A percentile compares a stretch with the other conserved stretches of the same genome.
These are phyloP conservation scores for Ischnura elegans DNA, from an alignment of 2,888 invertebrate species.

Conservation along the genomic window DNA sequence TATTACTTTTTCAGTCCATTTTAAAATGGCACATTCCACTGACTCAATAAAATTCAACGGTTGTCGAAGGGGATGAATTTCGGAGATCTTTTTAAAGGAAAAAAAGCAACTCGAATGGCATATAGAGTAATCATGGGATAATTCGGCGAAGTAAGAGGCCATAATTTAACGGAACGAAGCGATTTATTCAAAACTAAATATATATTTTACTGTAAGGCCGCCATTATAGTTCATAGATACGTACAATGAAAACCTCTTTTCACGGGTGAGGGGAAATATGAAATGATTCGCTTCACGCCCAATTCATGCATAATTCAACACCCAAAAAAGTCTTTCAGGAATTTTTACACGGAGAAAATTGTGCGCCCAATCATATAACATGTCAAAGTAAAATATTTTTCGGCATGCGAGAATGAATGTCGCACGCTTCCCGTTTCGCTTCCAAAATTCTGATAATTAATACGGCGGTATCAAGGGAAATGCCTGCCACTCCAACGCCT, in stretches of 20 bases:
- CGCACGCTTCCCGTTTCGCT: neutral
- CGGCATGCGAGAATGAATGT: neutral
- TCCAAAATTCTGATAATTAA: neutral
- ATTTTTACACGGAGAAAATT: neutral
- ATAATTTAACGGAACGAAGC: too few relatives aligned
- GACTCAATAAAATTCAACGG: too few relatives aligned
- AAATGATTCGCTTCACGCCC: neutral
- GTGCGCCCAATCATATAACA: neutral
- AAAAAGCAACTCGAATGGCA: too few relatives aligned
- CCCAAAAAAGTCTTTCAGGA: neutral
- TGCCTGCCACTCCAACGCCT: neutral
- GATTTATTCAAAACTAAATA: neutral
- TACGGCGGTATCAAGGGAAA: neutral
- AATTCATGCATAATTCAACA: neutral
- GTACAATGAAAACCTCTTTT: neutral
- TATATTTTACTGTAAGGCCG: neutral
- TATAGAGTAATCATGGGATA: too few relatives aligned
- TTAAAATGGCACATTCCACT: too few relatives aligned
- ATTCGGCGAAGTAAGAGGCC: too few relatives aligned
- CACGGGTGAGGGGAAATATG: neutral
- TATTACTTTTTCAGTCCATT: too few relatives aligned
- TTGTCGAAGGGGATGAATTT: too few relatives aligned
- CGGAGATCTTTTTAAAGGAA: too few relatives aligned
- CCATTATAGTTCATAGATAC: neutral
- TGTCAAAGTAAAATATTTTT: conserved; percentile 2